Percentiles rank a stretch among this genome's conserved stretches.
phyloP scores from a whole-genome alignment of 2,113 vertebrate genomes.

The Cyphomyrus plagiostoma region DNA sequence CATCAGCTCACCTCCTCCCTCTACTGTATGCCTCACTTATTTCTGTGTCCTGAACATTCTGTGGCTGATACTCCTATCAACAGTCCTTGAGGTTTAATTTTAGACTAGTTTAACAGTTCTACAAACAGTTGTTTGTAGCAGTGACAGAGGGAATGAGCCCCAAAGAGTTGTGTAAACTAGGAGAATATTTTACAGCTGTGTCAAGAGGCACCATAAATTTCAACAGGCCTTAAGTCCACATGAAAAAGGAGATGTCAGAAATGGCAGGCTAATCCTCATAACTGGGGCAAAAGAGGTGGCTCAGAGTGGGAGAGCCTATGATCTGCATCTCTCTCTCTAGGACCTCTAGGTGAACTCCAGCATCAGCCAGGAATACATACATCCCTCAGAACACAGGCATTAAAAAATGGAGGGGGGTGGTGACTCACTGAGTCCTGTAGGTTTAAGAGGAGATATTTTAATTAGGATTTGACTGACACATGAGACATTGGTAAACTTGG shows the following conservation, averaged over 20 bases:
- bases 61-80: slow-evolving; percentile 42
- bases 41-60: slow-evolving; percentile 43
- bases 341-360: slow-evolving; percentile 39
- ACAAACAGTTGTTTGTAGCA: slow-evolving; percentile 29
- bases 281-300: slow-evolving; percentile 32
- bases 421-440: background rate
- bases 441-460: slow-evolving; percentile 1
- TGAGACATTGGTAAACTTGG: background rate
- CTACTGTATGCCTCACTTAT: slow-evolving; percentile 22
- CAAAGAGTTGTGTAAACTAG: slow-evolving; percentile 33
- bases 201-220: slow-evolving; percentile 44
- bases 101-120: background rate
- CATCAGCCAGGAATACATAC: slow-evolving; percentile 20
- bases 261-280: slow-evolving; percentile 55
- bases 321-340: slow-evolving; percentile 22
- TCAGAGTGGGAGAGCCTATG: slow-evolving; percentile 20
- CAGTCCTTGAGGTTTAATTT: slow-evolving; percentile 15
- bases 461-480: background rate
- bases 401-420: background rate
- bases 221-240: slow-evolving; percentile 46
- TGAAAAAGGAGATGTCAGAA: slow-evolving; percentile 47
- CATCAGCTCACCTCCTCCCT: slow-evolving; percentile 15
- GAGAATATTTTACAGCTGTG: slow-evolving; percentile 40
- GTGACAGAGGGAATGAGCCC: slow-evolving; percentile 20
- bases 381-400: background rate